Base-by-base conservation (phyloP, 2,797 vertebrate genomes). In the Pagetopsis macropterus region DNA sequence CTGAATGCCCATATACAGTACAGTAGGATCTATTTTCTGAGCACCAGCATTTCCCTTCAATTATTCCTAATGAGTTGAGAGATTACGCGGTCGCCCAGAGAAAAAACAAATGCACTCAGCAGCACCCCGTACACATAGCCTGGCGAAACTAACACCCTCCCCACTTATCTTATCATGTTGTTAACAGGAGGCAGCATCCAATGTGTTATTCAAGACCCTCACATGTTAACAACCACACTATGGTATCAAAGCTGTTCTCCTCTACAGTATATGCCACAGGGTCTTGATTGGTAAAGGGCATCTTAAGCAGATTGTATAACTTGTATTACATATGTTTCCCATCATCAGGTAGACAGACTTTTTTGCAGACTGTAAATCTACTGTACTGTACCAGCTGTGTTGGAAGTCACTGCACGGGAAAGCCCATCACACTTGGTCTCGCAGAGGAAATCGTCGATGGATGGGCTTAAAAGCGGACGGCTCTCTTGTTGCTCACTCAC, bases 401-500 rank as follows among this genome's bases (percentile, higher is more conserved):
- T 99, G 77, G 98, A 99, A 17, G 97, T 99, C 90, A 99, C 95
- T 51, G 97, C 97, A 78, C 96, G 96, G 79, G 96, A 95, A 88
- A 95, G 93, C 78, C 95, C 95, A 94, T 99, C 96, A 65, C 97
- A 95, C 93, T 99, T 99, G 83, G 97, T 96, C 93, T 99, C 98
- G 75, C 96, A 98, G 87, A 99, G 96, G 92, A 99, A 99, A 94
- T 99, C 98, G 45, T 99, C 98, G 70, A 99, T 99, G 87, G 98
- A 99, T 61, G 98, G 98, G 78, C 98, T 99, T 83, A 99, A 94
- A 78, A 99, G 97, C 51, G 98, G 98, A 81, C 98, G 95, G 91
- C 98, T 99, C 91, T 99, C 98, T 94, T 99, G 98, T 88, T 98
- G 98, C 91, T 99, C 98, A 81, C 96, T 96, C 95, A 98, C 97